Evolutionary conservation across 1,140 invertebrate species (phyloP), one percentile per base, ranked within the genome.

Genomic region (Ostrea edulis): DNA sequence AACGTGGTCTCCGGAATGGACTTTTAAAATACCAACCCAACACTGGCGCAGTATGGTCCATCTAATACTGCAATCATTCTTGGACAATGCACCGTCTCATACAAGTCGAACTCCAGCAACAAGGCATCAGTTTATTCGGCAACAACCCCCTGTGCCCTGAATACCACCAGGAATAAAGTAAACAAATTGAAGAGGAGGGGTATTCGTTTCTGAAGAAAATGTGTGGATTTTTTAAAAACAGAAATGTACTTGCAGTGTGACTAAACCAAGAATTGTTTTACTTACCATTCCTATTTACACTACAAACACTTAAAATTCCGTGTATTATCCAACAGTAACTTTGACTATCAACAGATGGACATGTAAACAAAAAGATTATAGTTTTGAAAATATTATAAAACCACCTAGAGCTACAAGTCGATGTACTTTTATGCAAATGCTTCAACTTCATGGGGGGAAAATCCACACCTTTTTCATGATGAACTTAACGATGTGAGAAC

Each of bases 11-110:
- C 25, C 35, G 87, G 20, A 88, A 88, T 85, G 82, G 83, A 20
- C 51, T 52, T 8, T n/a, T n/a, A n/a, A n/a, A 85, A 84, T 62
- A 85, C 87, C 8, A 85, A 88, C 44, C 82, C 82, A 29, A 85
- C n/a, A 65, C 51, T 11, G 22, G 3, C 9, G 5, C 51, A 83
- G 85, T 54, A 54, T 84, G 82, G 86, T 52, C 86, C 86, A 5
- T 71, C 86, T 82, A 87, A 87, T 35, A 87, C 25, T 54, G 82
- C 86, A 11, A 87, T 87, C 0, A 84, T 71, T n/a, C 22, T 87
- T 14, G 82, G 86, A 87, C 86, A 84, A 17, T 84, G 22, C 22
- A 88, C 58, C 55, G 44, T 88, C 5, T 88, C 87, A 35, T n/a
- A 65, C 12, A 87, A 89, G 81, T 8, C 52, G 4, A 89, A 89